phyloP scores from a whole-genome alignment of 2,888 invertebrate species.

The Napeogenes sylphis region DNA sequence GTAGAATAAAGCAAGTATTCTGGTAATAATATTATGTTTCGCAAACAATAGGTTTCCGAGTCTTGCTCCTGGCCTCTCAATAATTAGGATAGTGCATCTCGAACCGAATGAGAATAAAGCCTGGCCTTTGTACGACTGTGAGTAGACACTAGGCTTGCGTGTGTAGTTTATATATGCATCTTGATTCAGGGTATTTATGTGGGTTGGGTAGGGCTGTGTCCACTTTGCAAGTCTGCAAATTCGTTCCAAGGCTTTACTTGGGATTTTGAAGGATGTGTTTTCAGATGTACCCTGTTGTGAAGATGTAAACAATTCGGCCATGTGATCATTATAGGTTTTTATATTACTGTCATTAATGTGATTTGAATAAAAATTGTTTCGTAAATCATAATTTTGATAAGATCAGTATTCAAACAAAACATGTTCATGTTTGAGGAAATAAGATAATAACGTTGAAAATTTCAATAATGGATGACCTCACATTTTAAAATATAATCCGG shows the following conservation, averaged over 20 bases:
- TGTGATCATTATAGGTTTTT: not conserved
- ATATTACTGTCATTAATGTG: not conserved
- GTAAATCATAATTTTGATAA: no score
- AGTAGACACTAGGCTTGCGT: constrained; percentile 41
- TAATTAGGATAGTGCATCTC: constrained; percentile 82
- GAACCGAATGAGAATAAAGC: constrained; percentile 73
- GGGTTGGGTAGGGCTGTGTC: constrained; percentile 36
- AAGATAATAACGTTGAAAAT: no score
- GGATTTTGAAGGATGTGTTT: not conserved
- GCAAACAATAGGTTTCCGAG: constrained; percentile 52
- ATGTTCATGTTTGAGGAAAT: no score
- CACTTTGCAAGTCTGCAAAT: constrained; percentile 4
- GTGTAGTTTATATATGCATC: constrained; percentile 49
- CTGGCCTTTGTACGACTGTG: constrained; percentile 61
- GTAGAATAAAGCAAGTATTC: constrained; percentile 35
- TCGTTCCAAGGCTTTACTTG: not conserved
- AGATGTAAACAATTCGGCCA: no score
- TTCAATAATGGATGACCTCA: no score
- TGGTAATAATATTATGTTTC: constrained; percentile 44
- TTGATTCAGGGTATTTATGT: constrained; percentile 59
- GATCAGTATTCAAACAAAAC: no score
- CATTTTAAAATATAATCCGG: no score
- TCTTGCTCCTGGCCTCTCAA: constrained; percentile 61
- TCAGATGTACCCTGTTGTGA: no score
- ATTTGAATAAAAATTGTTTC: no score